Percentiles rank a stretch among this genome's conserved stretches.
Evolutionary conservation across 2,888 invertebrate species (phyloP).

Genomic region (Bembecia ichneumoniformis): DNA sequence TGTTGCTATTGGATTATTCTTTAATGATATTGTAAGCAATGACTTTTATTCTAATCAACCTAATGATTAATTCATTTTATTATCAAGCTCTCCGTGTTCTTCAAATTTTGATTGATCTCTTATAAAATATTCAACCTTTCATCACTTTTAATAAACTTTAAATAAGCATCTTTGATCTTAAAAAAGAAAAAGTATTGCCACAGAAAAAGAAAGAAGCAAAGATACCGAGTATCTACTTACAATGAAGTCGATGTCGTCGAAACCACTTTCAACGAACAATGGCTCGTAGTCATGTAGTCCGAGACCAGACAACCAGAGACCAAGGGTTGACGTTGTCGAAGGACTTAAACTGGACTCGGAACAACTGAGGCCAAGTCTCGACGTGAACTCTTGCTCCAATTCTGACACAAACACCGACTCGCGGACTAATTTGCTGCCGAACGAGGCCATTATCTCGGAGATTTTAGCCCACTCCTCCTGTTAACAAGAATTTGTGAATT

Average conservation of each 20-base stretch:
- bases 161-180: too few species aligned
- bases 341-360: conserved; percentile 74
- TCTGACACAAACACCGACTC: conserved; percentile 85
- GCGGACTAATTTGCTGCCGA: conserved; percentile 86
- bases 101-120: too few species aligned
- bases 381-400: conserved; percentile 84
- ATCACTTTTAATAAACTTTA: too few species aligned
- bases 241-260: conserved; percentile 92
- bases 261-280: conserved; percentile 88
- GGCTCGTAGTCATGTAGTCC: conserved; percentile 88
- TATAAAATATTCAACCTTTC: too few species aligned
- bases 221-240: conserved; percentile 71
- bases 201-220: too few species aligned
- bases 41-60: neutral
- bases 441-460: conserved; percentile 94
- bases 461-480: conserved; percentile 97
- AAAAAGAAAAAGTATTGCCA: too few species aligned
- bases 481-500: conserved; percentile 13
- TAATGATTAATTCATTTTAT: conserved; percentile 1
- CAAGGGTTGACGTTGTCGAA: conserved; percentile 76
- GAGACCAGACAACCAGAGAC: conserved; percentile 84
- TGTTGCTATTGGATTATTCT: neutral
- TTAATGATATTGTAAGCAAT: conserved; percentile 1
- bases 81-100: neutral
- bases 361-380: conserved; percentile 75